Base-by-base conservation (phyloP, 2,888 invertebrate species). In the Sthenelais limicola region DNA sequence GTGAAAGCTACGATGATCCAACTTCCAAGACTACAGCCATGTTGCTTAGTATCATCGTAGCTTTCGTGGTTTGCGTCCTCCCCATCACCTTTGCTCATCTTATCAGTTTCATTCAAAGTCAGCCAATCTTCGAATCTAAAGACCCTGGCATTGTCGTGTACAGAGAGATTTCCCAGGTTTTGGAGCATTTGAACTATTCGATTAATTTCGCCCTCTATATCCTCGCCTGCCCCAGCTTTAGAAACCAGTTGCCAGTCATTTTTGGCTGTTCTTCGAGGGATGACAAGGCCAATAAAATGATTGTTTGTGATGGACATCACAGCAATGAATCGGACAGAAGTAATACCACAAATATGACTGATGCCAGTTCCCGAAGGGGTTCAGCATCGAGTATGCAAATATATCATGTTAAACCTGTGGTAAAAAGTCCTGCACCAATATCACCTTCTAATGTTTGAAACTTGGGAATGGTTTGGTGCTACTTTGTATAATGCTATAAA, bases 131-230 rank as follows among this genome's bases (percentile, higher is more conserved):
- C 52, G 78, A 78, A 32, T 73, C 76, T 4, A 70, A 26, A 9
- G 70, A 70, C 28, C 71, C 73, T 1, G 72, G 72, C 0, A 77
- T 82, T 35, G 72, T 78, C 28, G 70, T 78, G 30, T 79, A 75
- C 48, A 72, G 81, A 15, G 80, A 82, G 56, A 68, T 82, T 3
- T 75, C 81, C 9, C 80, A 81, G 69, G 74, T 81, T 18, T 67
- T 82, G 56, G 82, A 83, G 38, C 81, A 80, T 67, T 72, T 81
- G 30, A 83, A 82, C 54, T 81, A 82, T 72, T 77, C 82, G 35
- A 76, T 81, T 70, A 83, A 83, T 73, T 83, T 83, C 73, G 78
- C 80, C 71, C 72, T 82, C 47, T 83, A 82, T 66, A 77, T 81
- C 3, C 68, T 81, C n/a, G 78, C 79, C 54, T 79, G 81, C 24